phyloP scores from a whole-genome alignment of 2,797 vertebrate species.

The Argya squamiceps region DNA sequence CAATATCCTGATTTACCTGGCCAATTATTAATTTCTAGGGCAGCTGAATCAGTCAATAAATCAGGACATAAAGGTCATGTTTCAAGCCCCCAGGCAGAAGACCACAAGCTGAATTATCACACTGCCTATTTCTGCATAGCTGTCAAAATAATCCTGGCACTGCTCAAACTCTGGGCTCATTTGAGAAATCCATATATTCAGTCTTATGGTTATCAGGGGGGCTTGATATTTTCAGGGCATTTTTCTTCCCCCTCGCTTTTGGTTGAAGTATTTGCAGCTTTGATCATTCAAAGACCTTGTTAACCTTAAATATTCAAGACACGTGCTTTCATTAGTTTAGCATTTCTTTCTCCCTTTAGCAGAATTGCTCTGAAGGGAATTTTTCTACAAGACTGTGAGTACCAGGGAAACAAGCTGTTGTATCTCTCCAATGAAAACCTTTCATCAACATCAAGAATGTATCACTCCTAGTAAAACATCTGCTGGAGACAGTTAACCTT shows the following conservation, averaged over 20 bases:
- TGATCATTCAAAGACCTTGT: not conserved
- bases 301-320: not conserved
- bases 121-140: not conserved
- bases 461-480: constrained; percentile 9
- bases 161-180: not conserved
- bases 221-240: not conserved
- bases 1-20: not conserved
- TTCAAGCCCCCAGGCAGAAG: not conserved
- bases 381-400: not conserved
- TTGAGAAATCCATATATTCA: not conserved
- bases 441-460: not conserved
- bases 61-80: not conserved
- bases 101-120: not conserved
- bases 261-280: not conserved
- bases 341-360: constrained; percentile 1
- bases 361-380: not conserved
- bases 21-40: not conserved
- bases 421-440: not conserved
- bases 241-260: not conserved
- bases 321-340: not conserved
- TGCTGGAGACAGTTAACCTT: constrained; percentile 35
- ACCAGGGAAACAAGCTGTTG: not conserved
- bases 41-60: not conserved
- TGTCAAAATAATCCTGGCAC: not conserved
- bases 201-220: not conserved